Base-by-base conservation (phyloP, 2,113 vertebrate species). In the Chamaetylas fuelleborni region DNA sequence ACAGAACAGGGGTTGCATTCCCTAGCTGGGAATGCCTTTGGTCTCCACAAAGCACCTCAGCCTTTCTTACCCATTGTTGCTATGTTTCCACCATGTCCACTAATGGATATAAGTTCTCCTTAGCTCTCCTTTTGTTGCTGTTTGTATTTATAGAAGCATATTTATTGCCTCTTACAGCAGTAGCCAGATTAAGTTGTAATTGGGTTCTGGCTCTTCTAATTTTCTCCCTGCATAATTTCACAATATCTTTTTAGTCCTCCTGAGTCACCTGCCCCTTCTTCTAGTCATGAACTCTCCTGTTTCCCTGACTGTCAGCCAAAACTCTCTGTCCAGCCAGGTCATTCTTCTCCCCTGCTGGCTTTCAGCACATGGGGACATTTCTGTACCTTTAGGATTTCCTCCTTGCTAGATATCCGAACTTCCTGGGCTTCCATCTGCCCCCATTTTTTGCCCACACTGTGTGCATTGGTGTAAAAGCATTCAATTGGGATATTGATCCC, bases 381-480 rank as follows among this genome's bases (percentile, higher is more conserved):
- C 65, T 65, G 38, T 12, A 11, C 33, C 24, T 79, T 51, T n/a
- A 40, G 14, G 17, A 15, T 25, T 51, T 84, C 6, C 5, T 45
- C 9, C 45, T 31, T 58, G 36, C 18, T 34, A 23, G 25, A 11
- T 11, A n/a, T 13, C 28, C 43, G 65, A 33, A 8, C 24, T 43
- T 78, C 19, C 36, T 38, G 28, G 24, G 13, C n/a, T 65, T 45
- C 33, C 43, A 58, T 5, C 7, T 60, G 4, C 19, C 26, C 11
- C 14, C 22, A 6, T 7, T 45, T 78, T 43, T 58, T 66, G 66
- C 20, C 12, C 24, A 58, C 0, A 1, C 9, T 19, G 8, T 0
- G 0, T 45, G 8, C 9, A 23, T 13, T 19, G 38, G 51, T 79
- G 29, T 34, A 47, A 51, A 40, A 16, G 10, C 2, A 10, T 71